Conservation (phyloP, 2,888 invertebrate genomes). For the Eupelmus urozonus region DNA sequence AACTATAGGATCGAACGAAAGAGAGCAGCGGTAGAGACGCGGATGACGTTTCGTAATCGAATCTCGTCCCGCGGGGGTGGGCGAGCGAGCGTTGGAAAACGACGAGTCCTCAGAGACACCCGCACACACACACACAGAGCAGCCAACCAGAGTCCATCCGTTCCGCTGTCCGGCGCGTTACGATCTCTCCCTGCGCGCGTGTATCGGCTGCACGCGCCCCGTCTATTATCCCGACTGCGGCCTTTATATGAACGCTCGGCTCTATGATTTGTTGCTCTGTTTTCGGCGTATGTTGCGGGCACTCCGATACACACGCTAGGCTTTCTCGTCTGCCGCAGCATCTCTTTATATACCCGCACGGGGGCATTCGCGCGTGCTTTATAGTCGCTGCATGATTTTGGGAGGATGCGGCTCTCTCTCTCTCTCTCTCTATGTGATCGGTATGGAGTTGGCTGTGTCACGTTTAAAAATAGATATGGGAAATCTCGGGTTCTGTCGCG, state of each 20-base stretch:
- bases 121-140: too few species aligned
- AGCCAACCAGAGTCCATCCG: constrained; percentile 61
- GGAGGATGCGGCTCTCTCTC: neutral
- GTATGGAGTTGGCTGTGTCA: constrained; percentile 13
- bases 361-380: constrained; percentile 27
- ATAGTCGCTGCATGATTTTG: constrained; percentile 23
- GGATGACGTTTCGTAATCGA: constrained; percentile 73
- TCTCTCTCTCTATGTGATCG: constrained; percentile 9
- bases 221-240: constrained; percentile 71
- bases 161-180: constrained; percentile 61
- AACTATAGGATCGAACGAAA: neutral
- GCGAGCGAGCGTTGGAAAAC: constrained; percentile 23
- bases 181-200: constrained; percentile 66
- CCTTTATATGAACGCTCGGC: constrained; percentile 71
- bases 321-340: too few species aligned
- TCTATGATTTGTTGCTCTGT: constrained; percentile 73
- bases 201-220: neutral
- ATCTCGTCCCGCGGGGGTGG: constrained; percentile 65
- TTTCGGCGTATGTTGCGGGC: constrained; percentile 68
- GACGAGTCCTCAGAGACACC: constrained; percentile 60
- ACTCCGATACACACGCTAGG: neutral
- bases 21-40: constrained; percentile 9
- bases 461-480: too few species aligned
- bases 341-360: neutral
- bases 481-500: too few species aligned